Base-by-base conservation (phyloP, 2,888 invertebrate genomes). In the Petrolisthes manimaculis region DNA sequence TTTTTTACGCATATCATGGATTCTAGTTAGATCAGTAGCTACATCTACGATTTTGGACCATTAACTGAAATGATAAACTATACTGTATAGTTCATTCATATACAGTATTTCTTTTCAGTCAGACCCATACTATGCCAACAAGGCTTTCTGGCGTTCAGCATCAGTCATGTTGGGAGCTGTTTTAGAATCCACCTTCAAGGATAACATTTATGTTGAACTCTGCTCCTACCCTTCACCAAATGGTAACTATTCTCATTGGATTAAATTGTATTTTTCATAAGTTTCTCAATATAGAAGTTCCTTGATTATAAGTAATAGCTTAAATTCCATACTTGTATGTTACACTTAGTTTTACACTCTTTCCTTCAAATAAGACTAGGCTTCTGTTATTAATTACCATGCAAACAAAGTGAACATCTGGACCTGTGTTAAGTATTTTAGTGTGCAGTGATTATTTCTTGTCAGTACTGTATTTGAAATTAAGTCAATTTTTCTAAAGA, bases 161-260 rank as follows among this genome's bases (percentile, higher is more conserved):
- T 97, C 98, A 0, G 95, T 98, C 92, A 93, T 98, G 91, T 93
- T 99, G 6, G 99, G 99, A 0, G 96, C 96, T 9, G 95, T 96
- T 1, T 94, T 96, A 0, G 95, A 95, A 53, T 94, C 94, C 3
- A 95, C 96, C 0, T 98, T 99, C 93, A 97, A 96, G 92, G 95
- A 97, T 80, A 94, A 95, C 4, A 94, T 97, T 18, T 93, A 95
- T 3, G 95, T 98, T 0, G 94, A 95, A 90, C 93, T 99, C 53
- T 97, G 98, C 93, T 98, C 98, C 93, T 99, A 98, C 93, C 98
- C 98, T 0, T 95, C 95, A 89, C 97, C 98, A 6, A 96, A 96
- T 92, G 95, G 97, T 97, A 93, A 14, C 67, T 67, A 14, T 77
- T 77, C 77, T 37, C 18, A 37, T 37, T 37, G 37, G 37, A 37